Evolutionary conservation across 2,113 vertebrate species (phyloP).

Genomic region (Picathartes gymnocephalus): DNA sequence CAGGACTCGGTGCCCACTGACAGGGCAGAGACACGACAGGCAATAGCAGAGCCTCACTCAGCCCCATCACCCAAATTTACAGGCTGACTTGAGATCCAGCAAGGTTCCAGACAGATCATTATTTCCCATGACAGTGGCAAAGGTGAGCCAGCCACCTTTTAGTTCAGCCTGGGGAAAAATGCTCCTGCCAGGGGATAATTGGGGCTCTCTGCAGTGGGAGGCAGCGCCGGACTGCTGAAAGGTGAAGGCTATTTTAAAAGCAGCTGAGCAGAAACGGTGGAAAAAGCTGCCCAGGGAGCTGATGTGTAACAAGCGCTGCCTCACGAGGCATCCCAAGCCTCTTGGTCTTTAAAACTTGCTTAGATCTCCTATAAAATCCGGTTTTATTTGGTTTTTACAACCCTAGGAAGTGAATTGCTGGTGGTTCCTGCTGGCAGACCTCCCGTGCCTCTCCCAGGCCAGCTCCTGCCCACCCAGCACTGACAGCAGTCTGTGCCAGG

Average conservation of each 20-base stretch:
- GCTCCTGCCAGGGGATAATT: neutral
- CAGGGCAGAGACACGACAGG: neutral
- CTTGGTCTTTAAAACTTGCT: neutral
- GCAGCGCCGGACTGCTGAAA: neutral
- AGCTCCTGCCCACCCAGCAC: neutral
- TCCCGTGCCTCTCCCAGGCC: accelerated
- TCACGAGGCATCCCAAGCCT: neutral
- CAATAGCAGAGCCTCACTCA: neutral
- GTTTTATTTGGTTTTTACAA: neutral
- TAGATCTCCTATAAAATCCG: neutral
- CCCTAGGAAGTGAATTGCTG: neutral
- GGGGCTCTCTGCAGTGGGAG: neutral
- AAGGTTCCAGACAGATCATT: neutral
- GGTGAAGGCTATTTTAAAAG: neutral
- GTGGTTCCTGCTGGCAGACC: neutral
- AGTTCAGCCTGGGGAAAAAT: slow-evolving; percentile 5
- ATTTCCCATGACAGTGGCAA: neutral
- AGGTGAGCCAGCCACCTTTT: neutral
- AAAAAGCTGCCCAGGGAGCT: neutral
- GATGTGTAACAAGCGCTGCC: neutral
- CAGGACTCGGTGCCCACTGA: neutral
- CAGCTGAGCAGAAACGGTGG: neutral
- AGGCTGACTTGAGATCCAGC: neutral
- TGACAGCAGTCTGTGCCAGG: neutral
- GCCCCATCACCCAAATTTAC: neutral